phyloP scores from a whole-genome alignment of 2,888 invertebrate species.

The Nomada lathburiana region DNA sequence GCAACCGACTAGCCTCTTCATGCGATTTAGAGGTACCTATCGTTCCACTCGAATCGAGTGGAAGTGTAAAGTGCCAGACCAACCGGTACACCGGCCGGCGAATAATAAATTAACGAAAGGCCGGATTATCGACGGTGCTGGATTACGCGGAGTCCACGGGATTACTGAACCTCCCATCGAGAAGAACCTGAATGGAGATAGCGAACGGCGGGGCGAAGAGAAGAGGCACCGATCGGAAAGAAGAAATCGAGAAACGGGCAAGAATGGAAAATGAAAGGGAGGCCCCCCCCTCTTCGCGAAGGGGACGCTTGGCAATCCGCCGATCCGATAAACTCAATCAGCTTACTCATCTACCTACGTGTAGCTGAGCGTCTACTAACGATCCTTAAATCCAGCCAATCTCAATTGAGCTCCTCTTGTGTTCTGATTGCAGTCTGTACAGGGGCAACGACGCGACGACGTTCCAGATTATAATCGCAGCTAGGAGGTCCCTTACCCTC shows the following conservation, averaged over 20 bases:
- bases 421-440: constrained; percentile 51
- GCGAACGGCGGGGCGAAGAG: not conserved
- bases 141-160: constrained; percentile 68
- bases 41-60: constrained; percentile 38
- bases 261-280: constrained; percentile 69
- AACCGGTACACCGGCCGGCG: constrained; percentile 43
- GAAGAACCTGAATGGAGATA: constrained; percentile 39
- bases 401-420: constrained; percentile 63
- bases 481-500: not conserved
- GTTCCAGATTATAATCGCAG: constrained; percentile 9
- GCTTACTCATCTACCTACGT: constrained; percentile 78
- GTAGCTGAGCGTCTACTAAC: constrained; percentile 73
- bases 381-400: constrained; percentile 77
- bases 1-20: constrained; percentile 10
- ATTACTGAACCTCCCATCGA: constrained; percentile 77
- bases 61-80: constrained; percentile 50
- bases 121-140: constrained; percentile 68
- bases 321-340: constrained; percentile 81
- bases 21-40: constrained; percentile 39
- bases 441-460: constrained; percentile 21
- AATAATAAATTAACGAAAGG: constrained; percentile 73
- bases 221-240: constrained; percentile 35
- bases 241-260: constrained; percentile 55
- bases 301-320: constrained; percentile 72
- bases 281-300: constrained; percentile 28